Conservation (phyloP, 2,888 invertebrate species). For the Neoaliturus tenellus region DNA sequence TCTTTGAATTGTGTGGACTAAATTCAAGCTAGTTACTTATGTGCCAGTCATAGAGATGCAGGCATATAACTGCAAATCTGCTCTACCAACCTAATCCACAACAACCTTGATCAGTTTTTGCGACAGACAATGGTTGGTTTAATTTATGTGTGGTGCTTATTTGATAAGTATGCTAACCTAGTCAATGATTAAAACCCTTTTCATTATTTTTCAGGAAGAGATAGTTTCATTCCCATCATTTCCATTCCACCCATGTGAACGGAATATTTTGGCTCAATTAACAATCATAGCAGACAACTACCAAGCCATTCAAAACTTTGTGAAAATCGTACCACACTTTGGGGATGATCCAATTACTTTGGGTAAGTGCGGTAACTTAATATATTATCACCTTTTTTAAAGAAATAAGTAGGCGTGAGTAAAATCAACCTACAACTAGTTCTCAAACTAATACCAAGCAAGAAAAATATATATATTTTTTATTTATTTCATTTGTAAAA, state of each 20-base stretch:
- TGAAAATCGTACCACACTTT: slow-evolving; percentile 21
- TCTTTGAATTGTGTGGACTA: no score
- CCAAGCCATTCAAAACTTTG: not conserved
- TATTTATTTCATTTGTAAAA: no score
- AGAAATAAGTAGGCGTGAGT: no score
- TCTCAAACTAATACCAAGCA: no score
- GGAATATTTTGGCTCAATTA: not conserved
- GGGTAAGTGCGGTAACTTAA: not conserved
- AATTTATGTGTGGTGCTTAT: not conserved
- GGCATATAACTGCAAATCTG: not conserved
- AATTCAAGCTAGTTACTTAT: not conserved
- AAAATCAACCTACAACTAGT: no score
- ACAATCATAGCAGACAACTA: slow-evolving; percentile 24
- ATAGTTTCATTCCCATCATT: not conserved
- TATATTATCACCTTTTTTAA: not conserved
- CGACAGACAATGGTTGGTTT: not conserved
- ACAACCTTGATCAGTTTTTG: not conserved
- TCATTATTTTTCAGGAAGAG: not conserved
- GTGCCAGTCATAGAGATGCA: not conserved
- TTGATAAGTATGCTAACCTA: not conserved
- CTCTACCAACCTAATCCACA: not conserved
- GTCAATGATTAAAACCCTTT: not conserved
- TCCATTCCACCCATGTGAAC: slow-evolving; percentile 10
- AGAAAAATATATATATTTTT: no score
- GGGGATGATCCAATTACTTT: not conserved